Evolutionary conservation across 2,797 vertebrate species (phyloP), one percentile per base, ranked within the genome.

Genomic region (Danionella dracula): DNA sequence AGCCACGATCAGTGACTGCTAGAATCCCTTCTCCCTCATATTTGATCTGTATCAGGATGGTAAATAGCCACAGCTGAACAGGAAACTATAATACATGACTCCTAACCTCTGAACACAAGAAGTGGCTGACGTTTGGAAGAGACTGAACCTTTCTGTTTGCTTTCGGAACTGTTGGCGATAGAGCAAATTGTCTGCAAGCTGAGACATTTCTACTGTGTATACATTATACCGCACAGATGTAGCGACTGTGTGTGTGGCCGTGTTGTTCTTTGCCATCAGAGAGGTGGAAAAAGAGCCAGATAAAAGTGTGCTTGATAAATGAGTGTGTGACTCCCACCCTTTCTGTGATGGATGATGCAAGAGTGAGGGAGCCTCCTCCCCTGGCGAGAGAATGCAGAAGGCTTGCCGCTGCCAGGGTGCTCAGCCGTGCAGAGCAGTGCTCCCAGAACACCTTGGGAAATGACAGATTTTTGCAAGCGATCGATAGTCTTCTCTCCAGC

Each of bases 271-370:
- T 1, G 12, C 37, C 44, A 72, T 56, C 17, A 49, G 56, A 70
- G 44, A 68, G 59, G 31, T 13, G 20, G 69, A 58, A 58, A 40
- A 37, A 51, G 46, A 41, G 54, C 16, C 40, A 59, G 59, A 60
- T 59, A 49, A 75, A 59, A 71, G 46, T 69, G 82, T 78, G 83
- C 80, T 79, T 85, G 83, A 86, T 86, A 84, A 85, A 86, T 13
- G 55, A 71, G 62, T 38, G 55, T 27, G 23, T n/a, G 19, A 35
- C 46, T 46, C 23, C 49, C 48, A 85, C 80, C 82, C 73, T 79
- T 81, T 79, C 75, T 79, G 78, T 85, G 87, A 89, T 87, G 80
- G 82, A 88, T 85, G 82, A 76, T 84, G 79, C 77, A 72, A 78
- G 73, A 62, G 54, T 75, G 67, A 63, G 74, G 72, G 38, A 71